Evolutionary conservation across 2,113 vertebrate genomes (phyloP).

Genomic region (Desmodus rotundus): DNA sequence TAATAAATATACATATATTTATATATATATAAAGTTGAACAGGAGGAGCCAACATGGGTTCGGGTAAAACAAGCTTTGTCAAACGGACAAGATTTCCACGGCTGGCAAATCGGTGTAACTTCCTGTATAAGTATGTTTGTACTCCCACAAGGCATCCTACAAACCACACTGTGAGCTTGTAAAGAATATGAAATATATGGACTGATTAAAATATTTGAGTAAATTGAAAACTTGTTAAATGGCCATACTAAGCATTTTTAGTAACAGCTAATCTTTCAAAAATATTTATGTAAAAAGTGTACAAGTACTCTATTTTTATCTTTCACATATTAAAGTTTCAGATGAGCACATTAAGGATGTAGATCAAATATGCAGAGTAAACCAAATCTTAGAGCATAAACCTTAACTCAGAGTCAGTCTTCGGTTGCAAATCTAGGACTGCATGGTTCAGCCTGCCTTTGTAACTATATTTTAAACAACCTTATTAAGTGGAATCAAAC

Average conservation of each 20-base stretch:
- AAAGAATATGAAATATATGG: background rate
- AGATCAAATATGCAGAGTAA: background rate
- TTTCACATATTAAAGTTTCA: background rate
- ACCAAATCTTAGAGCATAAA: background rate
- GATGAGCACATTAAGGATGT: background rate
- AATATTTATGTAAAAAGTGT: background rate
- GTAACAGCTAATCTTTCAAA: background rate
- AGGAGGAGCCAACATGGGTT: background rate
- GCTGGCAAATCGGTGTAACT: background rate
- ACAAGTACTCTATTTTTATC: background rate
- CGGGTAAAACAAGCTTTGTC: background rate
- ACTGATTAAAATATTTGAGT: background rate
- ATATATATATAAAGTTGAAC: background rate
- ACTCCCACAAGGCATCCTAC: background rate
- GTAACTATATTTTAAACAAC: background rate
- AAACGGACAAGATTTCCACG: background rate
- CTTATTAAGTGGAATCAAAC: background rate
- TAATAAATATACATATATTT: too few relatives aligned
- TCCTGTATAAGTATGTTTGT: background rate
- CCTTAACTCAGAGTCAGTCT: background rate
- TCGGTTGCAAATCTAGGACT: background rate
- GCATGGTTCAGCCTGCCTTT: background rate
- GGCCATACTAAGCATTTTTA: background rate
- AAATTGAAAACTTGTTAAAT: background rate
- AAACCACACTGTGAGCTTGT: background rate